Evolutionary conservation across 2,113 vertebrate genomes (phyloP).

Genomic region (Girardinichthys multiradiatus): DNA sequence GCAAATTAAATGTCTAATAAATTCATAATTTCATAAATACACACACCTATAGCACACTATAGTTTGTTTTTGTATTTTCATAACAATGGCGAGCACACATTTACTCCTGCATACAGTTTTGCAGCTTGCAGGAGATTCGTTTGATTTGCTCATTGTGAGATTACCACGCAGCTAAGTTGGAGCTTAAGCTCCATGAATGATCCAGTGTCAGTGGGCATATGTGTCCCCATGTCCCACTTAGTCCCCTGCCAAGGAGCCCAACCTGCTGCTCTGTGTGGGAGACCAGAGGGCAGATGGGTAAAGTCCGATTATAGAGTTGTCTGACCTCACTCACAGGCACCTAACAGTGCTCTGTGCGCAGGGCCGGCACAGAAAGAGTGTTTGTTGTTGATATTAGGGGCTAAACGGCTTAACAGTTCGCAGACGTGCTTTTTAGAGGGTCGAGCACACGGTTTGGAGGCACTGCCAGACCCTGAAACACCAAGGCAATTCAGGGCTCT

Average conservation of each 20-base stretch:
- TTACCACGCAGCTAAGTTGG: constrained; percentile 29
- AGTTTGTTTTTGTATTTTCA: constrained; percentile 54
- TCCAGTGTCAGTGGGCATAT: constrained; percentile 72
- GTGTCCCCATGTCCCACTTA: constrained; percentile 76
- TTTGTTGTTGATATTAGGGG: constrained; percentile 81
- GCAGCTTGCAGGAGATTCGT: constrained; percentile 18
- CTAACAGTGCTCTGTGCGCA: constrained; percentile 61
- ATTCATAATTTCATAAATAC: constrained; percentile 67
- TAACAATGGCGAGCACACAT: constrained; percentile 50
- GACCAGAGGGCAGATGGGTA: constrained; percentile 78
- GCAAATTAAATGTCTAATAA: constrained; percentile 75
- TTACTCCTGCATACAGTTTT: constrained; percentile 13
- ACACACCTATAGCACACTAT: constrained; percentile 42
- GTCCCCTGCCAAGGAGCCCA: constrained; percentile 71
- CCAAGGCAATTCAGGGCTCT: constrained; percentile 50
- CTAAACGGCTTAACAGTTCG: constrained; percentile 80
- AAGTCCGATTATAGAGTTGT: constrained; percentile 79
- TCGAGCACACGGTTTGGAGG: constrained; percentile 69
- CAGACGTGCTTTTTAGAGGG: constrained; percentile 72
- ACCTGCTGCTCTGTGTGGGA: constrained; percentile 69
- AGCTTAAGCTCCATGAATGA: constrained; percentile 65
- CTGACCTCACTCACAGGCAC: constrained; percentile 73
- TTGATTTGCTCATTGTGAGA: constrained; percentile 60
- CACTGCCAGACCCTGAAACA: constrained; percentile 61
- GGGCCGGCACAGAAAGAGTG: constrained; percentile 72